A percentile compares a stretch with the other conserved stretches of the same genome.
phyloP scores from a whole-genome alignment of 2,888 invertebrate genomes.

The Melieria crassipennis region DNA sequence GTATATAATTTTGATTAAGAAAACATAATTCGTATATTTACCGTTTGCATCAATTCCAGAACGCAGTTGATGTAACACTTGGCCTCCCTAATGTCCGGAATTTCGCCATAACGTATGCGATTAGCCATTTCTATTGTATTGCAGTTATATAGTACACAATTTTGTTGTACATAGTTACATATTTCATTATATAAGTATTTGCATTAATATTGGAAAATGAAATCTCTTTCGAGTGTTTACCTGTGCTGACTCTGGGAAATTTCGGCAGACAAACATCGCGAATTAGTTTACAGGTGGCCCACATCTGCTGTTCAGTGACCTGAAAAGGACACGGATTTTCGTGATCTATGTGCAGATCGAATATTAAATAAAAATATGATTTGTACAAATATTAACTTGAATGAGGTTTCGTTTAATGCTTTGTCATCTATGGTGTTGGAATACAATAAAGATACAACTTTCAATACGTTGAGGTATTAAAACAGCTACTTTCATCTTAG shows the following conservation, averaged over 20 bases:
- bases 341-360: not conserved
- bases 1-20: not conserved
- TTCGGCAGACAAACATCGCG: slow-evolving; percentile 74
- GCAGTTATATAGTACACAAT: not conserved
- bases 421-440: not conserved
- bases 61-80: slow-evolving; percentile 69
- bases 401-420: no score
- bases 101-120: slow-evolving; percentile 51
- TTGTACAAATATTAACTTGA: not conserved
- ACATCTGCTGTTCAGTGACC: slow-evolving; percentile 71
- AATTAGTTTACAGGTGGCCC: slow-evolving; percentile 71
- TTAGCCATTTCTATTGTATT: slow-evolving; percentile 52
- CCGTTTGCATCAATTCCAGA: slow-evolving; percentile 68
- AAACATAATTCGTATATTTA: slow-evolving; percentile 52
- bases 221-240: slow-evolving; percentile 17
- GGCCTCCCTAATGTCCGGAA: slow-evolving; percentile 58
- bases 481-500: slow-evolving; percentile 5
- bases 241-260: slow-evolving; percentile 61
- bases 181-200: not conserved
- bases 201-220: not conserved
- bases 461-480: not conserved
- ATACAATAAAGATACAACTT: no score
- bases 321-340: slow-evolving; percentile 31
- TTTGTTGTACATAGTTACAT: not conserved
- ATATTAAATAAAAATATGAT: not conserved